Percentiles rank a stretch among this genome's conserved stretches.
Conservation (phyloP, 2,113 vertebrate species). For the Onychostruthus taczanowskii region DNA sequence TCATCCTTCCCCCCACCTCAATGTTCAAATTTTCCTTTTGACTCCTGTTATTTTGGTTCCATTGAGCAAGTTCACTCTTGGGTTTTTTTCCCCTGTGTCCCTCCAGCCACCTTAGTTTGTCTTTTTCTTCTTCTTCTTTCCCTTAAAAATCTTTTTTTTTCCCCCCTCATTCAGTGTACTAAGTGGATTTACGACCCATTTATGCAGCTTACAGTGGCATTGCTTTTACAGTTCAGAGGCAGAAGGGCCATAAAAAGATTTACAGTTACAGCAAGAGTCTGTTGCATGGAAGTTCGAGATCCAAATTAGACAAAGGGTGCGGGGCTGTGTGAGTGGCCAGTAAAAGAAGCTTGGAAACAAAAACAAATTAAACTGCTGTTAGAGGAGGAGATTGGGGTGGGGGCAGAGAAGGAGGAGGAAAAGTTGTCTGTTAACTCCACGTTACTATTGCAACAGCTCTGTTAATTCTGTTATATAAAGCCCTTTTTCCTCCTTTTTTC, state of each 20-base stretch:
- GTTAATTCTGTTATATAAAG: slow-evolving; percentile 60
- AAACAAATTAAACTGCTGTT: slow-evolving; percentile 56
- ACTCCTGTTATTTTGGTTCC: slow-evolving; percentile 48
- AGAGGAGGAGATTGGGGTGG: neutral
- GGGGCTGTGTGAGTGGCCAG: slow-evolving; percentile 24
- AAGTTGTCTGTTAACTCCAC: slow-evolving; percentile 27
- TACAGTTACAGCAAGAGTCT: slow-evolving; percentile 51
- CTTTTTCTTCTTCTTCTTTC: neutral
- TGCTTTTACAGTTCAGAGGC: slow-evolving; percentile 59
- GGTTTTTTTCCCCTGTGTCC: neutral
- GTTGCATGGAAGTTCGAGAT: slow-evolving; percentile 28
- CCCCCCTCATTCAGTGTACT: neutral
- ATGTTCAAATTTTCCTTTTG: slow-evolving; percentile 63
- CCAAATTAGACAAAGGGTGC: slow-evolving; percentile 62
- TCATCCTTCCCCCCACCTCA: neutral
- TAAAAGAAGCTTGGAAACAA: slow-evolving; percentile 59
- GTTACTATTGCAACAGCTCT: slow-evolving; percentile 41
- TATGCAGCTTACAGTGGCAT: slow-evolving; percentile 55
- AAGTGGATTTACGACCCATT: slow-evolving; percentile 61
- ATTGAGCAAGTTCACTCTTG: slow-evolving; percentile 15
- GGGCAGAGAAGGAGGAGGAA: neutral
- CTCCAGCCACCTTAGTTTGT: slow-evolving; percentile 42
- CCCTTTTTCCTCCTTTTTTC: slow-evolving; percentile 40
- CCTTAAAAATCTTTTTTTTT: slow-evolving; percentile 41
- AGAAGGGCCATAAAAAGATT: slow-evolving; percentile 64